Percentiles rank a stretch among this genome's conserved stretches.
These are phyloP conservation scores for Epizoanthus rinbou DNA, from an alignment of 92 coral and sea anemone species.

Conservation along the genomic window DNA sequence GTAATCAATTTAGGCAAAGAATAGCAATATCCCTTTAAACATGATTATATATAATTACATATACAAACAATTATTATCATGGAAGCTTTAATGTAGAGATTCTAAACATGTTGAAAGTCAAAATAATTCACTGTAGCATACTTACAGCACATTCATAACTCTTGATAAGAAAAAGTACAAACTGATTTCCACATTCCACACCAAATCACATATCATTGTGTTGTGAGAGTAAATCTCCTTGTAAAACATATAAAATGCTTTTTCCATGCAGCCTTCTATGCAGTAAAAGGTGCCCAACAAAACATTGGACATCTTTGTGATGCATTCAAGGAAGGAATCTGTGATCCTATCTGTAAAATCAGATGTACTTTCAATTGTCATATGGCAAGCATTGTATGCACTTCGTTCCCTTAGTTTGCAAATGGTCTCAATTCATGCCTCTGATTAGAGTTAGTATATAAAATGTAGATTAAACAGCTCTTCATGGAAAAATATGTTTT, in stretches of 20 bases:
- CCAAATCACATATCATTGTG: conserved; percentile 83
- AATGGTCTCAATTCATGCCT: too few relatives aligned
- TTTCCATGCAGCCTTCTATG: conserved; percentile 68
- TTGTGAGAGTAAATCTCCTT: conserved; percentile 41
- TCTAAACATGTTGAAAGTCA: background rate
- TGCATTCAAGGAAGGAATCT: conserved; percentile 20
- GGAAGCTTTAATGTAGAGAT: background rate
- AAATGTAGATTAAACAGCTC: background rate
- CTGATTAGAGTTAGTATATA: background rate
- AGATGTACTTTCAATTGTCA: conserved; percentile 15
- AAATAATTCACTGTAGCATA: conserved; percentile 3
- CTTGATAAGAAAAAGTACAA: conserved; percentile 70
- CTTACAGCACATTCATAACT: conserved; percentile 67
- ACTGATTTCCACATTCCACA: conserved; percentile 86
- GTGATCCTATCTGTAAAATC: conserved; percentile 37
- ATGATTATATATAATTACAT: too few relatives aligned
- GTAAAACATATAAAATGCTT: conserved; percentile 42
- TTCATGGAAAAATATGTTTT: background rate
- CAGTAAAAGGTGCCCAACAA: conserved; percentile 69
- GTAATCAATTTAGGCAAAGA: too few relatives aligned
- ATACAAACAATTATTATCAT: too few relatives aligned
- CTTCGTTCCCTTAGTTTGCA: background rate
- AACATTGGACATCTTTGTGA: conserved; percentile 67
- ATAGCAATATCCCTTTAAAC: too few relatives aligned
- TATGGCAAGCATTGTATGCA: conserved; percentile 28